Base-by-base conservation (phyloP, 2,113 vertebrate genomes). In the Hiodon tergisus region DNA sequence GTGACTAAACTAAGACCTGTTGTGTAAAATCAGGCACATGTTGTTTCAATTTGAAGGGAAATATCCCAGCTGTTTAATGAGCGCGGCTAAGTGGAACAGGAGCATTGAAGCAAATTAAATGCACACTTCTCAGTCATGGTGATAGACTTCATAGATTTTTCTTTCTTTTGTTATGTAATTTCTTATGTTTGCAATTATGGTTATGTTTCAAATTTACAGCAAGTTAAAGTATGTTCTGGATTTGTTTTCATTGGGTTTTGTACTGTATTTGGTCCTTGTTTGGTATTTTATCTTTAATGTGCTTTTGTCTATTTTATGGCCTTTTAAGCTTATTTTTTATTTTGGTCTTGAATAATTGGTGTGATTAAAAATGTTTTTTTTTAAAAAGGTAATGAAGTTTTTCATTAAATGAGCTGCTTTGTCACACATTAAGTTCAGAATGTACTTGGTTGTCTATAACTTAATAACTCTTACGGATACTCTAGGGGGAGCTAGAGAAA, bases 401-500 rank as follows among this genome's bases (percentile, higher is more conserved):
- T 7, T 14, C 61, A 13, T 17, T 16, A 9, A 8, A 31, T 17
- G 47, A 11, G 5, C 48, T 54, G 67, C 53, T 54, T 55, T 48
- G 63, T 48, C 6, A 7, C 17, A 31, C n/a, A 0, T 46, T 46
- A 31, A 65, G 16, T 6, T 47, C 31, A 66, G 51, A 6, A 16
- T 31, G 48, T 46, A 47, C 11, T 58, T 4, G 16, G 31, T 14
- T 48, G 3, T 72, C 53, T 59, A 46, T 77, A 72, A 77, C 48
- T 50, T 67, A 31, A 31, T 31, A 31, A 31, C 5, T 71, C n/a
- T 47, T 53, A 66, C 53, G 60, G 52, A 31, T 59, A 4, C 91
- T 92, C 75, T 86, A 94, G 93, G 93, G 93, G 31, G 93, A 94
- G 88, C 85, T 94, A 84, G 93, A 94, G 83, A 94, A 94, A 74